These are phyloP conservation scores for Fulmarus glacialis DNA, from an alignment of 2,113 vertebrate species.

Conservation along the genomic window DNA sequence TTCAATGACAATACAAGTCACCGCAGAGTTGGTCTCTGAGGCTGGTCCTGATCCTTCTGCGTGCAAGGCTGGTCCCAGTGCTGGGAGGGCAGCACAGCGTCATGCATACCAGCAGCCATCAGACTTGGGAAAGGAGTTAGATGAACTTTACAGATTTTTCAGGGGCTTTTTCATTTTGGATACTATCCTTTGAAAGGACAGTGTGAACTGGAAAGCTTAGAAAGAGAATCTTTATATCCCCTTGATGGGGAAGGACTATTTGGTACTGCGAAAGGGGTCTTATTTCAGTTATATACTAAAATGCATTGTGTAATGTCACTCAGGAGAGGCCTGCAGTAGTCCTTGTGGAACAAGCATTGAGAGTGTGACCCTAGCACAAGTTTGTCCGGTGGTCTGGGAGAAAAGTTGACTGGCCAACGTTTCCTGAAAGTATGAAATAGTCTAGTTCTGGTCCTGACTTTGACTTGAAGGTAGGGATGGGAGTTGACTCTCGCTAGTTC, in stretches of 20 bases:
- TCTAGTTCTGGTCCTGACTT: neutral
- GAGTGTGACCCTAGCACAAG: neutral
- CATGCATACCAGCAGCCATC: fast-evolving
- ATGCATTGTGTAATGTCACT: neutral
- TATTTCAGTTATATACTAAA: neutral
- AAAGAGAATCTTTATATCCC: neutral
- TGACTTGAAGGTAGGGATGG: neutral
- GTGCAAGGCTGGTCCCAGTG: neutral
- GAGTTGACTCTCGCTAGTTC: neutral
- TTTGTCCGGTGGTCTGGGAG: neutral
- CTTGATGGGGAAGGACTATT: neutral
- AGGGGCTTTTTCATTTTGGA: neutral
- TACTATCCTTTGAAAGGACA: neutral
- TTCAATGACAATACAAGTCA: neutral
- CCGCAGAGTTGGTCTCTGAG: neutral
- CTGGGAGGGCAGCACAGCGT: neutral
- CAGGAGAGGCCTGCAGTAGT: neutral
- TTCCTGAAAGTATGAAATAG: neutral
- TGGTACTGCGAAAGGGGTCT: neutral
- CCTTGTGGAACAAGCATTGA: neutral
- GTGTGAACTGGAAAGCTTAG: neutral
- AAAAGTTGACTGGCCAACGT: neutral
- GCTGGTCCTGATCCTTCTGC: neutral
- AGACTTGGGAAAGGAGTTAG: neutral
- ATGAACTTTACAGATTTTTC: neutral